Conservation (phyloP, 1,140 invertebrate genomes). For the Nixonia krombeini region DNA sequence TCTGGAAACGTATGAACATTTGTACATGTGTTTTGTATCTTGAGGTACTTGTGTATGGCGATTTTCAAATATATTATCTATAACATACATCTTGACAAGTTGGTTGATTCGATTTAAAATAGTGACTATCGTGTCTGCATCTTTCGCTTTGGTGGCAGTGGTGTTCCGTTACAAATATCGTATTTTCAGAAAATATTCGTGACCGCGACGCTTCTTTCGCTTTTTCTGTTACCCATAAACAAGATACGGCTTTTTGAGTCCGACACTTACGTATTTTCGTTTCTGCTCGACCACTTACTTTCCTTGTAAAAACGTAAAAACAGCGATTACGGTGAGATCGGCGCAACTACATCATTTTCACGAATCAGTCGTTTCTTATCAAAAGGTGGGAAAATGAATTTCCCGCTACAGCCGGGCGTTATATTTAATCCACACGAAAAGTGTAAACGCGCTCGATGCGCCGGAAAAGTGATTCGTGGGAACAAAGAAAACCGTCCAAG, state of each 20-base stretch:
- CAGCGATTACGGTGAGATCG: no score
- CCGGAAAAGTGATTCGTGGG: no score
- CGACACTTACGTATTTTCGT: constrained; percentile 8
- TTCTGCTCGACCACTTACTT: background rate
- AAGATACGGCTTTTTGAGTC: no score
- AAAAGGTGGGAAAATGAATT: no score
- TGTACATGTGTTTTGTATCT: constrained; percentile 69
- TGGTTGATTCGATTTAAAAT: constrained; percentile 2
- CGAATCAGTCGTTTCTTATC: no score
- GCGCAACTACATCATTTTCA: no score
- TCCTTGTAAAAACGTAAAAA: no score
- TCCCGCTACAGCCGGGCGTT: no score
- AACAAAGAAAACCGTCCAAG: constrained; percentile 36
- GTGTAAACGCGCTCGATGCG: no score
- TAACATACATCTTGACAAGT: constrained; percentile 37
- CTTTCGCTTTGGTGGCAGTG: background rate
- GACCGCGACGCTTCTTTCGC: background rate
- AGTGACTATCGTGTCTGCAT: constrained; percentile 3
- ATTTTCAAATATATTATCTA: constrained; percentile 65
- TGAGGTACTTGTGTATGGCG: constrained; percentile 70
- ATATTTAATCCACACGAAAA: no score
- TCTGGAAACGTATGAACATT: constrained; percentile 70
- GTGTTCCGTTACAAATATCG: background rate
- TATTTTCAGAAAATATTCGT: background rate
- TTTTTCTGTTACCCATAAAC: no score